A percentile compares a stretch with the other conserved stretches of the same genome.
These are phyloP conservation scores for Hoplodrina ambigua DNA, from an alignment of 2,888 invertebrate genomes.

Conservation along the genomic window DNA sequence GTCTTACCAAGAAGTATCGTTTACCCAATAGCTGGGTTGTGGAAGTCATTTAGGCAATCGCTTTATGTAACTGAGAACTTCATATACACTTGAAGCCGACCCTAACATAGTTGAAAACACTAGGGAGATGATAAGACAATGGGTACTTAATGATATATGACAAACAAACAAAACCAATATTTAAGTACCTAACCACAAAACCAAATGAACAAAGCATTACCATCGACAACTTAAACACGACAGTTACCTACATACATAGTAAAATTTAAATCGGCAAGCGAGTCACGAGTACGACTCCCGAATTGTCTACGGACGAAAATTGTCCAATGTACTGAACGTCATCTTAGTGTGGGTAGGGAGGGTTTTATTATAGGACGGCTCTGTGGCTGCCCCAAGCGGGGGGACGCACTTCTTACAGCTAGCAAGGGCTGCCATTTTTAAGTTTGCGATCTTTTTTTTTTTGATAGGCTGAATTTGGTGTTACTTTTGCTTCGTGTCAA, in stretches of 20 bases:
- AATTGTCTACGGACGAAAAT: conserved; percentile 81
- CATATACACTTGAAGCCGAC: too few relatives aligned
- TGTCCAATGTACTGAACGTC: conserved; percentile 84
- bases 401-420: conserved; percentile 83
- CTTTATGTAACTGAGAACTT: too few relatives aligned
- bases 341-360: conserved; percentile 86
- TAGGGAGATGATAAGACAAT: too few relatives aligned
- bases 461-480: background rate
- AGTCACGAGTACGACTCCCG: conserved; percentile 77
- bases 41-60: too few relatives aligned
- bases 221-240: background rate
- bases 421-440: conserved; percentile 80
- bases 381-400: conserved; percentile 75
- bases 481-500: too few relatives aligned
- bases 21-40: too few relatives aligned
- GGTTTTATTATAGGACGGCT: conserved; percentile 85
- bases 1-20: too few relatives aligned
- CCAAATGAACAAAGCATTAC: conserved; percentile 21
- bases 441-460: background rate
- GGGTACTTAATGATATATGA: too few relatives aligned
- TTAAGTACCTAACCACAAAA: background rate
- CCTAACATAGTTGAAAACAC: too few relatives aligned
- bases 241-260: conserved; percentile 32
- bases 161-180: too few relatives aligned
- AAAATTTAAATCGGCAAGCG: conserved; percentile 81